Evolutionary conservation across 2,113 vertebrate genomes (phyloP).

Genomic region (Gracilinanus agilis): DNA sequence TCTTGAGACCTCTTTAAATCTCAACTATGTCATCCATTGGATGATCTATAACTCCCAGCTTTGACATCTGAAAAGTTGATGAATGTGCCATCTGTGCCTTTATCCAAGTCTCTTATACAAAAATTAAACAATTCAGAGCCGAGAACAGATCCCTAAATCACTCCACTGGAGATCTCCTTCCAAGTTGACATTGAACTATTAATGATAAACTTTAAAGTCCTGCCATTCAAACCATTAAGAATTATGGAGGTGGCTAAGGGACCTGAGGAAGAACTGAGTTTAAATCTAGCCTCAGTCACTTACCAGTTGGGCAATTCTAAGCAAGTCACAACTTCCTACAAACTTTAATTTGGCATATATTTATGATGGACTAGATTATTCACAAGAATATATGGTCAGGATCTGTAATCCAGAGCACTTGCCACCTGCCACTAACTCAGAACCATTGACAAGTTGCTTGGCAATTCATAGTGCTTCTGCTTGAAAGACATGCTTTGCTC

Average conservation of each 20-base stretch:
- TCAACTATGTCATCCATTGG: background rate
- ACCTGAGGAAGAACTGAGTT: background rate
- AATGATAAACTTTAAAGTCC: background rate
- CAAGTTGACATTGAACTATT: background rate
- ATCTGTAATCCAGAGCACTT: constrained; percentile 53
- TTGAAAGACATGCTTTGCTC: constrained; percentile 79
- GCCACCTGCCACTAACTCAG: constrained; percentile 77
- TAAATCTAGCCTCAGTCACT: background rate
- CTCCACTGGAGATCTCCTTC: background rate
- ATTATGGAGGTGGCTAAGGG: background rate
- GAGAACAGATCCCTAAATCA: background rate
- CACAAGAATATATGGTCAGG: constrained; percentile 29
- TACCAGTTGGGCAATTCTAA: background rate
- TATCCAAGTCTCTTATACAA: background rate
- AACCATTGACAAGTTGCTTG: constrained; percentile 83
- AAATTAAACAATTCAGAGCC: background rate
- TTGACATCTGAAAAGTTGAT: background rate
- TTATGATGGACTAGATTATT: constrained; percentile 57
- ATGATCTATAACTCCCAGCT: background rate
- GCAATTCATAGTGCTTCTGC: constrained; percentile 81
- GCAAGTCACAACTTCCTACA: constrained; percentile 8
- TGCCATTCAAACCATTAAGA: background rate
- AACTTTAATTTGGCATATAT: constrained; percentile 62
- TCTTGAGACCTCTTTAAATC: background rate
- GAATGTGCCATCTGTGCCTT: background rate